Base-by-base conservation (phyloP, 1,140 invertebrate species). In the Oscheius sp. region DNA sequence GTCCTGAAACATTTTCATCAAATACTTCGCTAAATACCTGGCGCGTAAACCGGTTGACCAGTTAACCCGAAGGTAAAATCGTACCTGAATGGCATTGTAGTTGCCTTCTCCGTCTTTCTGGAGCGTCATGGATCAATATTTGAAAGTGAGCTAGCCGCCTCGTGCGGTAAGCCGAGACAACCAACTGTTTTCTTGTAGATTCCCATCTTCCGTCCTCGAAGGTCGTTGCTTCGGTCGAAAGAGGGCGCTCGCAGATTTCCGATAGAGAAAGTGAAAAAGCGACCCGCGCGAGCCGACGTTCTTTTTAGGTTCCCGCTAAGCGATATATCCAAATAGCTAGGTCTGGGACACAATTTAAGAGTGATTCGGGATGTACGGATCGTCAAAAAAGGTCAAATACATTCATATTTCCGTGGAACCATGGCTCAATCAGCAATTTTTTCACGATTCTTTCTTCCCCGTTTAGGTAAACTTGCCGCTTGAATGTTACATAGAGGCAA, bases 111-210 rank as follows among this genome's bases (percentile, higher is more conserved):
- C 31, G 61, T 38, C 26, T 34, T 63, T 59, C 20, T 13, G 61
- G 26, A 15, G 13, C 36, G 23, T 45, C 23, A 18, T 23, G 42
- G 23, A 45, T 18, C 23, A 23, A 45, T 18, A 45, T 23, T 45
- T 45, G n/a, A 42, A 7, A 42, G 38, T 42, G 38, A n/a, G 28
- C 49, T 20, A 55, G 23, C 7, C 23, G 7, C 49, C 7, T n/a
- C n/a, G n/a, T n/a, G n/a, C n/a, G 7, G 49, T 4, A 23, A 55
- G 49, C 49, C 28, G 7, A 26, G 49, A 55, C 28, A 26, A 23
- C 23, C 49, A 55, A 55, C 49, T 55, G 49, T 55, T 55, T 55
- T 55, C 49, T 55, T 55, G 49, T 55, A 55, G 49, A 55, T 55
- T 55, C 49, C 15, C 49, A 55, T 55, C 49, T 55, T 55, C 23